Evolutionary conservation across 2,888 invertebrate species (phyloP).

Genomic region (Nomada ruficornis): DNA sequence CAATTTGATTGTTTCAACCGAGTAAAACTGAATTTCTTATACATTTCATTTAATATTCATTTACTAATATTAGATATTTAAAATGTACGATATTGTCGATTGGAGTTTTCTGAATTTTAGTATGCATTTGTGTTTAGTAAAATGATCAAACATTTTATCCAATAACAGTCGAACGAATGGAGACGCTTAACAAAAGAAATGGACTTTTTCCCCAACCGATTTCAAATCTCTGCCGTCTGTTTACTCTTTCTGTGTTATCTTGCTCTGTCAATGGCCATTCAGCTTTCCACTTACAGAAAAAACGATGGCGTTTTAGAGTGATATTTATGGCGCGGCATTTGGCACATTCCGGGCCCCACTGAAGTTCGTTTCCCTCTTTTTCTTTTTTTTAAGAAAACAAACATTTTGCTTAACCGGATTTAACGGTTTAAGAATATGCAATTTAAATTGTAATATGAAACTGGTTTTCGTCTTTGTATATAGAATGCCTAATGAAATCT

Average conservation of each 20-base stretch:
- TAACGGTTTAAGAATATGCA: no score
- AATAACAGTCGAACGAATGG: neutral
- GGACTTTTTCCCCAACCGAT: conserved; percentile 2
- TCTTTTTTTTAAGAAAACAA: conserved; percentile 1
- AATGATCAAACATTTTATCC: neutral
- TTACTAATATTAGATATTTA: no score
- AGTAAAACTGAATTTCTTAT: no score
- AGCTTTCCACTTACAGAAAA: conserved; percentile 11
- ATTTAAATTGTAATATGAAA: no score
- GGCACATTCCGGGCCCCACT: neutral
- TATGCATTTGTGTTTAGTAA: no score
- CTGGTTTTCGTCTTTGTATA: no score
- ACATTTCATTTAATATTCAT: no score
- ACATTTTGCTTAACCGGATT: neutral
- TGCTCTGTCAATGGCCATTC: conserved; percentile 41
- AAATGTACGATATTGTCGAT: no score
- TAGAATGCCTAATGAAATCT: no score
- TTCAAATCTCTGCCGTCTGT: conserved; percentile 22
- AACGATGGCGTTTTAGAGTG: neutral
- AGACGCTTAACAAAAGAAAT: neutral
- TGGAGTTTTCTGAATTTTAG: no score
- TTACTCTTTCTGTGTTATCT: conserved; percentile 25
- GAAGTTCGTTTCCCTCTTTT: neutral
- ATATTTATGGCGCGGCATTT: conserved; percentile 2
- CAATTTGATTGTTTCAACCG: no score